Conservation (phyloP, 2,888 invertebrate genomes). For the Andrena camellia region DNA sequence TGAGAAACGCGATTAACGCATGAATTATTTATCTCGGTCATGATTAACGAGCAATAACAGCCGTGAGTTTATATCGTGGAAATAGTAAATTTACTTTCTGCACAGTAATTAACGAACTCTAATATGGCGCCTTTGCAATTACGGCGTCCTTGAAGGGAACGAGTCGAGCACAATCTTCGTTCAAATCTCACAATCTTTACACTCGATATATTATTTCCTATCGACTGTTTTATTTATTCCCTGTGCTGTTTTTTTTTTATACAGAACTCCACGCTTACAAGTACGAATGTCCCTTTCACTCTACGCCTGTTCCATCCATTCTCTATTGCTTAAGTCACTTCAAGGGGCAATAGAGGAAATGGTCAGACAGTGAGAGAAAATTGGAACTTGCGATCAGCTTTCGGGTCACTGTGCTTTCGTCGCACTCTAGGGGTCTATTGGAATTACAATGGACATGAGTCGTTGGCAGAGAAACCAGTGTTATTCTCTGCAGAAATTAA, state of each 20-base stretch:
- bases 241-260: background rate
- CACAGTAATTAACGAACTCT: background rate
- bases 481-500: background rate
- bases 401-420: constrained; percentile 30
- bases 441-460: constrained; percentile 6
- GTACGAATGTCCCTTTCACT: constrained; percentile 17
- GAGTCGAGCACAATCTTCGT: background rate
- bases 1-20: constrained; percentile 2
- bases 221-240: background rate
- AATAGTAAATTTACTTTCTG: constrained; percentile 14
- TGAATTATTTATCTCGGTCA: constrained; percentile 20
- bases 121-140: background rate
- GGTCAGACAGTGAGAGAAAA: constrained; percentile 34
- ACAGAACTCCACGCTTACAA: background rate
- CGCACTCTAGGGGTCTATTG: constrained; percentile 1
- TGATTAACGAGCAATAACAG: constrained; percentile 20
- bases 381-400: constrained; percentile 31
- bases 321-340: constrained; percentile 34
- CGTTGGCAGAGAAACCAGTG: constrained; percentile 19
- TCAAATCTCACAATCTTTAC: background rate
- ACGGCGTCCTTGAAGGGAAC: background rate
- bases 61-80: background rate
- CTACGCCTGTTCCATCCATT: constrained; percentile 4
- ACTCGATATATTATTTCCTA: background rate
- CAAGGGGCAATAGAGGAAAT: constrained; percentile 35